These are phyloP conservation scores for Heterotilapia buettikoferi DNA, from an alignment of 2,113 vertebrate species.

Conservation along the genomic window DNA sequence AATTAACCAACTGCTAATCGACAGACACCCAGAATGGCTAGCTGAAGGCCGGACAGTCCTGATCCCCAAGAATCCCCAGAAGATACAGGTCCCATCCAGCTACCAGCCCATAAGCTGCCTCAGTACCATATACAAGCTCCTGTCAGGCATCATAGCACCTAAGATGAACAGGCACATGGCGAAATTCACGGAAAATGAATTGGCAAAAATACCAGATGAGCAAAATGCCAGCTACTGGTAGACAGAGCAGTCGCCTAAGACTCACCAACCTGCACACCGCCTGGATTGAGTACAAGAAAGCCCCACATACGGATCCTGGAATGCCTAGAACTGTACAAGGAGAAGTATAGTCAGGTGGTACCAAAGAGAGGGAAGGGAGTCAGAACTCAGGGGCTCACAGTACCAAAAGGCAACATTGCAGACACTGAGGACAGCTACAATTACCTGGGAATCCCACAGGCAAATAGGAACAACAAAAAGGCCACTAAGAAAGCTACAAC, in stretches of 20 bases:
- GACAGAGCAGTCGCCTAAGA: not conserved
- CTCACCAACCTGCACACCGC: fast-evolving
- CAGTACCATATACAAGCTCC: not conserved
- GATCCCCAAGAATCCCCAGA: not conserved
- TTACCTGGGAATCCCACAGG: not conserved
- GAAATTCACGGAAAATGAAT: not conserved
- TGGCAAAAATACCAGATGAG: not conserved
- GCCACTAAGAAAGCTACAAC: fast-evolving
- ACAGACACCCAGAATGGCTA: not conserved
- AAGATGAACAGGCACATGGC: not conserved
- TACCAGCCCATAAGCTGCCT: not conserved
- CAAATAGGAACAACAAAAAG: not conserved
- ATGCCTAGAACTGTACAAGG: not conserved
- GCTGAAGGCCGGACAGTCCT: not conserved
- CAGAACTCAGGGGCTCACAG: not conserved
- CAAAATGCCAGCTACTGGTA: not conserved
- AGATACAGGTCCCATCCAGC: not conserved
- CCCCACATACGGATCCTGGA: not conserved
- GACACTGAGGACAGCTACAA: not conserved
- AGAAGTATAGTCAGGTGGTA: not conserved
- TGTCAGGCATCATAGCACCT: not conserved
- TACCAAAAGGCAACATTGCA: fast-evolving
- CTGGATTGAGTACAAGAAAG: not conserved
- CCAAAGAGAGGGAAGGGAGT: not conserved
- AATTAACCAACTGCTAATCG: not conserved